Conservation (phyloP, 1,140 invertebrate species). For the Propsilocerus akamusi region DNA sequence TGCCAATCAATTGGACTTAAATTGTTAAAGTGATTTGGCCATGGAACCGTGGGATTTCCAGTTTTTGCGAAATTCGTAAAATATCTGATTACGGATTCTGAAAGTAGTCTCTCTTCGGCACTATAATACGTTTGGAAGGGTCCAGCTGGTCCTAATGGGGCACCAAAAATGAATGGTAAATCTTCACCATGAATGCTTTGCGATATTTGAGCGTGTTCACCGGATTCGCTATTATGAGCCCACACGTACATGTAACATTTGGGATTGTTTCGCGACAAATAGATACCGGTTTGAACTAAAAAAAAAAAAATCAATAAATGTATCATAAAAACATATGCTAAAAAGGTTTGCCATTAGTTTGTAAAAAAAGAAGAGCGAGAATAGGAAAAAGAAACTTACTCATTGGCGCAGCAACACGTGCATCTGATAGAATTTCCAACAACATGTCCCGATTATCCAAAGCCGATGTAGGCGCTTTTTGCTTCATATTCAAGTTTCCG, state of each 20-base stretch:
- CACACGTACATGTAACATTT: slow-evolving; percentile 80
- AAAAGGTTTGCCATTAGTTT: too few species aligned
- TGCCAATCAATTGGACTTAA: slow-evolving; percentile 37
- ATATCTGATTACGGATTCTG: slow-evolving; percentile 66
- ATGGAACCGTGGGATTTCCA: slow-evolving; percentile 56
- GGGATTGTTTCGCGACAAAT: slow-evolving; percentile 49
- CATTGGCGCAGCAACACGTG: slow-evolving; percentile 52
- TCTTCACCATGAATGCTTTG: slow-evolving; percentile 73
- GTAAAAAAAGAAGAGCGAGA: not conserved
- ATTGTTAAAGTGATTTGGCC: slow-evolving; percentile 32
- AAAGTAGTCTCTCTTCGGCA: slow-evolving; percentile 52
- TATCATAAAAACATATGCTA: too few species aligned
- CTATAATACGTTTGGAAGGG: slow-evolving; percentile 58
- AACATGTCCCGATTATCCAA: slow-evolving; percentile 59
- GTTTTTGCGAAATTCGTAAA: slow-evolving; percentile 80
- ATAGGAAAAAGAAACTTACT: not conserved
- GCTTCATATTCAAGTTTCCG: not conserved
- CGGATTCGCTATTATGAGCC: slow-evolving; percentile 56
- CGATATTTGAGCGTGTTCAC: slow-evolving; percentile 32
- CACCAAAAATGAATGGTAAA: slow-evolving; percentile 77
- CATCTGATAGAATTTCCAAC: slow-evolving; percentile 76
- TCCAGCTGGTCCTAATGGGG: slow-evolving; percentile 57
- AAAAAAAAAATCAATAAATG: not conserved
- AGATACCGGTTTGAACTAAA: slow-evolving; percentile 42
- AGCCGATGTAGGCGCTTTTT: slow-evolving; percentile 28